A percentile compares a stretch with the other conserved stretches of the same genome.
phyloP scores from a whole-genome alignment of 2,797 vertebrate species.

The Oreochromis mossambicus region DNA sequence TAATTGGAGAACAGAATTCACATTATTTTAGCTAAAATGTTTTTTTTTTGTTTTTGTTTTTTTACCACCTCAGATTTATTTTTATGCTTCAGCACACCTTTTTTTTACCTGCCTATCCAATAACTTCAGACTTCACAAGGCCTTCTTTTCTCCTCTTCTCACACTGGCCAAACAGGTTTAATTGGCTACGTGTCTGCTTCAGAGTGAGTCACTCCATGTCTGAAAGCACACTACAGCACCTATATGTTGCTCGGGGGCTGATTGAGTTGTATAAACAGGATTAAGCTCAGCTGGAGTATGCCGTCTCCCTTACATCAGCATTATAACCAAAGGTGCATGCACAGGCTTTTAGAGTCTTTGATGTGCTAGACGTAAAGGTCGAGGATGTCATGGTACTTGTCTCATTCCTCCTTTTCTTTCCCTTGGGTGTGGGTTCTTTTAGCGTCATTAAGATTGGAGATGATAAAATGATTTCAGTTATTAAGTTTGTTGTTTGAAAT shows the following conservation, averaged over 20 bases:
- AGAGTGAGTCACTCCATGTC: conserved; percentile 40
- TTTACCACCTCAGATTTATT: not conserved
- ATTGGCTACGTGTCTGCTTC: conserved; percentile 22
- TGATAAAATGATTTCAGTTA: not conserved
- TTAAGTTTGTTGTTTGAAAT: not conserved
- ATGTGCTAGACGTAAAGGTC: not conserved
- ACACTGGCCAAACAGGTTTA: conserved; percentile 64
- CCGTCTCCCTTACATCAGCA: not conserved
- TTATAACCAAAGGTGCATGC: not conserved
- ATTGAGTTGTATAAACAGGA: not conserved
- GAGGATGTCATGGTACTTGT: not conserved
- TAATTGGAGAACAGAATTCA: not conserved
- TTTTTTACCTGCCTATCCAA: not conserved
- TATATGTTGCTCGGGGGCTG: not conserved
- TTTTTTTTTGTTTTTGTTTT: not conserved
- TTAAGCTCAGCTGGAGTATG: not conserved
- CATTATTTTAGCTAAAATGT: not conserved
- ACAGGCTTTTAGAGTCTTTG: not conserved
- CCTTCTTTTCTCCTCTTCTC: not conserved
- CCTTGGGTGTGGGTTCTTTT: not conserved
- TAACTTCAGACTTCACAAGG: not conserved
- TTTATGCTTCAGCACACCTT: not conserved
- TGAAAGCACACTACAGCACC: conserved; percentile 5
- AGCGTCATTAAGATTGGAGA: not conserved
- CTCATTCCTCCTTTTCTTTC: not conserved